These are phyloP conservation scores for Tetropium fuscum DNA, from an alignment of 2,888 invertebrate species.

Conservation along the genomic window DNA sequence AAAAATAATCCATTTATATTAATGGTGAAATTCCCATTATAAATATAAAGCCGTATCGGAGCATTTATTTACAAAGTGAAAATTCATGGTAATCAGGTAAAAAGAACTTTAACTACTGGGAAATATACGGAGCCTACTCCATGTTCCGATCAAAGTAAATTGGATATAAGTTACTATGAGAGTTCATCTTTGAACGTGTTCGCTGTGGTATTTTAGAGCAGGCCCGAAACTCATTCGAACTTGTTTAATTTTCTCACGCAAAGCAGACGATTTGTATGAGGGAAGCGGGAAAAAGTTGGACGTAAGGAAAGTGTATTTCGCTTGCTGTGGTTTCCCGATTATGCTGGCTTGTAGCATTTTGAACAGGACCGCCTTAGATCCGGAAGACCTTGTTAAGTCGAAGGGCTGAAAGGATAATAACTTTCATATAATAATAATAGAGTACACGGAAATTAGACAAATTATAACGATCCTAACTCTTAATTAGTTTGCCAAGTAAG, in stretches of 20 bases:
- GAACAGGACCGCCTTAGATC: neutral
- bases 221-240: slow-evolving; percentile 37
- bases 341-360: neutral
- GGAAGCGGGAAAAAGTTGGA: slow-evolving; percentile 20
- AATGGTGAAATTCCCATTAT: no score
- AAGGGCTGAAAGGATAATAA: neutral
- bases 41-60: no score
- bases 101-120: no score
- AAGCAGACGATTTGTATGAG: slow-evolving; percentile 29
- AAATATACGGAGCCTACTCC: no score
- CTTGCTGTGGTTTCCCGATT: slow-evolving; percentile 5
- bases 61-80: no score
- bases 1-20: no score
- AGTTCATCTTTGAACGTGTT: slow-evolving; percentile 20
- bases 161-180: slow-evolving; percentile 6
- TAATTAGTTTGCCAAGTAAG: no score
- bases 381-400: neutral
- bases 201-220: slow-evolving; percentile 12
- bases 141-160: neutral
- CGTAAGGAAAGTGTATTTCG: slow-evolving; percentile 9
- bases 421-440: no score
- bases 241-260: slow-evolving; percentile 34
- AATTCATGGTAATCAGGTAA: no score
- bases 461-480: no score
- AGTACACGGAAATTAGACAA: no score